These are phyloP conservation scores for Hemithea aestivaria DNA, from an alignment of 2,888 invertebrate species.

Conservation along the genomic window DNA sequence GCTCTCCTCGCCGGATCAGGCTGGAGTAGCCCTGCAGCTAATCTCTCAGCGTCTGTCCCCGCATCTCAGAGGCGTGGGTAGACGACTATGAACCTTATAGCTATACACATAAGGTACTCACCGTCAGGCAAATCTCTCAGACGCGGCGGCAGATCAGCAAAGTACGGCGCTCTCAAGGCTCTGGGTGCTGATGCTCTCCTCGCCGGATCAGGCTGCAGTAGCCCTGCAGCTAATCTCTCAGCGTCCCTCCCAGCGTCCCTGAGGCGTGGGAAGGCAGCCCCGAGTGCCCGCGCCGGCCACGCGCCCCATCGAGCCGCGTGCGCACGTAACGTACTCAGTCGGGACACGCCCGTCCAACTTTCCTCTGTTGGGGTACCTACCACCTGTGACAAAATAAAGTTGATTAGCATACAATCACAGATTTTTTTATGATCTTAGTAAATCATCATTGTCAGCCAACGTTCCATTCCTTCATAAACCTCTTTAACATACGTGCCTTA, in stretches of 20 bases:
- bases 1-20: constrained; percentile 93
- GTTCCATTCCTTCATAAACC: too few species aligned
- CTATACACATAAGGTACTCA: constrained; percentile 65
- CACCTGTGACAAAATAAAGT: too few species aligned
- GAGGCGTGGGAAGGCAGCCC: constrained; percentile 92
- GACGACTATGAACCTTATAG: constrained; percentile 32
- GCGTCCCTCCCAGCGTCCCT: constrained; percentile 93
- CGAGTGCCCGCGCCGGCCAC: constrained; percentile 87
- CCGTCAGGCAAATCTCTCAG: constrained; percentile 95
- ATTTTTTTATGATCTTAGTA: too few species aligned
- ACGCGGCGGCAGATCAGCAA: constrained; percentile 92
- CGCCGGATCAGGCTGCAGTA: constrained; percentile 92
- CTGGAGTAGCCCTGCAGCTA: constrained; percentile 91
- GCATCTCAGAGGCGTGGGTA: constrained; percentile 80
- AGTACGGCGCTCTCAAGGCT: constrained; percentile 94
- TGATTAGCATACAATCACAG: neutral
- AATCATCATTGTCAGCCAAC: too few species aligned
- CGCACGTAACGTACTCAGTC: constrained; percentile 90
- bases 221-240: constrained; percentile 90
- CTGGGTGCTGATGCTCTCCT: constrained; percentile 91
- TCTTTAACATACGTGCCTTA: too few species aligned
- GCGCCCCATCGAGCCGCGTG: constrained; percentile 80
- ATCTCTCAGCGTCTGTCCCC: constrained; percentile 90
- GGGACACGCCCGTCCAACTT: constrained; percentile 94
- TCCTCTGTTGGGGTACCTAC: constrained; percentile 97